Base-by-base conservation (phyloP, 2,888 invertebrate species). In the Caenorhabditis sp. region DNA sequence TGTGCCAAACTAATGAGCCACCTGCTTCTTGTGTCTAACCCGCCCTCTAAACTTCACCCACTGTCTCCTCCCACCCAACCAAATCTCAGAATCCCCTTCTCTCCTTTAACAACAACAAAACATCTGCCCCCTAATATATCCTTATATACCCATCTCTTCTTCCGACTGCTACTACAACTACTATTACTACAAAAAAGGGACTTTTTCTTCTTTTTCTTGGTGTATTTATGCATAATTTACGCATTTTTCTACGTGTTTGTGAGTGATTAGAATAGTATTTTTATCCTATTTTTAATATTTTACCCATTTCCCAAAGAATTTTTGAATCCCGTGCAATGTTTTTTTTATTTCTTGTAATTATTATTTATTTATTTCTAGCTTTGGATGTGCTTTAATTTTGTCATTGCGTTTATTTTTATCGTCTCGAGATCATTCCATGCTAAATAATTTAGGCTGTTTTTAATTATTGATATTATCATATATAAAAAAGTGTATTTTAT, bases 311-410 rank as follows among this genome's bases (percentile, higher is more conserved):
- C 53, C 17, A 14, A 26, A 26, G 26, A 53, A 31, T 21, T 43
- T 57, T 50, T 27, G 14, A 21, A 36, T 23, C 17, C 49, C 31
- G 43, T 43, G 43, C 43, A 43, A 43, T 43, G 7, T 43, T 43
- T 43, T 43, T n/a, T n/a, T n/a, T n/a, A n/a, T n/a, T n/a, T n/a
- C n/a, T n/a, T n/a, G n/a, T n/a, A n/a, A n/a, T n/a, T n/a, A n/a
- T n/a, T n/a, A 3, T 43, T 2, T 17, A 10, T 17, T 27, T 38
- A 21, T 38, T 52, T 56, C n/a, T 31, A 38, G 69, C 69, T 69
- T 69, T 69, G 69, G 69, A 64, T 69, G 69, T 69, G 69, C 69
- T 69, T 69, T 69, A 69, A 69, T 54, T n/a, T 63, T 31, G 43
- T 14, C 52, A 26, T 38, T 38, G 12, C 17, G 43, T 66, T 67